Evolutionary conservation across 2,888 invertebrate genomes (phyloP).

Genomic region (Carterocephalus palaemon): DNA sequence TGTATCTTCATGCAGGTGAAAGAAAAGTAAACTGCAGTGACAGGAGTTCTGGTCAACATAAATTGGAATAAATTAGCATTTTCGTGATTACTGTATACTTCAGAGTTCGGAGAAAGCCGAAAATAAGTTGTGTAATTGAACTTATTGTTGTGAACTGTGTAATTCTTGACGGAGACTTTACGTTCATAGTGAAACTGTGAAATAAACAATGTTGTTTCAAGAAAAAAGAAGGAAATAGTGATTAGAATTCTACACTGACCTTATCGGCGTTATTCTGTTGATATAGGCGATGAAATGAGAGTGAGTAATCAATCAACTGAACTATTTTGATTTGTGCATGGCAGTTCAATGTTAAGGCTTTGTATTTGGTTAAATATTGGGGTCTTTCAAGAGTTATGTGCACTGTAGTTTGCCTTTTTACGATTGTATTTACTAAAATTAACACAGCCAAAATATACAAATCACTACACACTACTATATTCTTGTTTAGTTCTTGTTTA

Average conservation of each 20-base stretch:
- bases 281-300: slow-evolving; percentile 36
- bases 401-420: too few species aligned
- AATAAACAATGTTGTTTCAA: slow-evolving; percentile 5
- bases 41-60: too few species aligned
- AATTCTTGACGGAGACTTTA: slow-evolving; percentile 6
- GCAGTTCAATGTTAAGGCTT: slow-evolving; percentile 25
- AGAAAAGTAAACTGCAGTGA: slow-evolving; percentile 37
- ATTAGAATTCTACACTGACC: slow-evolving; percentile 11
- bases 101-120: slow-evolving; percentile 26
- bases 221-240: neutral
- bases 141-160: slow-evolving; percentile 21
- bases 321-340: slow-evolving; percentile 27
- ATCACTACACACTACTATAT: too few species aligned
- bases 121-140: slow-evolving; percentile 22
- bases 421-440: too few species aligned
- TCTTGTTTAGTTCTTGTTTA: too few species aligned
- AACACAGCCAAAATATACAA: too few species aligned
- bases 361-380: slow-evolving; percentile 17
- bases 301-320: slow-evolving; percentile 33
- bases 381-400: too few species aligned
- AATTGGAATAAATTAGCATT: slow-evolving; percentile 55
- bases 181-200: slow-evolving; percentile 2
- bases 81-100: slow-evolving; percentile 38
- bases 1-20: slow-evolving; percentile 54
- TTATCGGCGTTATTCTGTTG: slow-evolving; percentile 23